Conservation (phyloP, 2,797 vertebrate species). For the Hoplostethus mediterraneus region DNA sequence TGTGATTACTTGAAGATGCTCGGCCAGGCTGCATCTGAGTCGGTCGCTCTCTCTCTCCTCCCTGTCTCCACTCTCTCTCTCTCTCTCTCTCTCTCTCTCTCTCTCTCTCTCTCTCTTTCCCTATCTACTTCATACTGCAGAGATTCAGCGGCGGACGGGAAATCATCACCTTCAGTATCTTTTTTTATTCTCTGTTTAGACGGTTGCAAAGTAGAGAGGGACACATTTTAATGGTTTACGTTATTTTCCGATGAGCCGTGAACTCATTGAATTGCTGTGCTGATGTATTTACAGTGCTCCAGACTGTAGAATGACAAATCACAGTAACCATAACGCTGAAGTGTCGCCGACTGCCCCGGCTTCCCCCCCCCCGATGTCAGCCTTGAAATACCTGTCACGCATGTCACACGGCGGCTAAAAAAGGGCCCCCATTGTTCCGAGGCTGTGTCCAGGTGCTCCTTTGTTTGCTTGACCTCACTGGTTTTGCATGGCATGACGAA, state of each 20-base stretch:
- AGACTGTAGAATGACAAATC: background rate
- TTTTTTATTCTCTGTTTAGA: no score
- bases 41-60: background rate
- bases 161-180: no score
- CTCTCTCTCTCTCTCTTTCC: background rate
- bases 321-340: background rate
- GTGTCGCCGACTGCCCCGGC: constrained; percentile 10
- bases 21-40: constrained; percentile 26
- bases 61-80: background rate
- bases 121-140: background rate
- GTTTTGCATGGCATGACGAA: constrained; percentile 33
- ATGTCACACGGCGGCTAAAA: constrained; percentile 50
- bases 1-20: constrained; percentile 50
- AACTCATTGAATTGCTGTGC: no score
- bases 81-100: background rate
- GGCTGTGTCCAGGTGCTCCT: constrained; percentile 63
- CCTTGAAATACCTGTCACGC: constrained; percentile 64
- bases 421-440: constrained; percentile 46
- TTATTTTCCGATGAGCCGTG: no score
- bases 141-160: background rate
- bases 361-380: constrained; percentile 12
- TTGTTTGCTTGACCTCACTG: constrained; percentile 65
- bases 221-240: background rate
- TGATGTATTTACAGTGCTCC: background rate
- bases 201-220: no score